Evolutionary conservation across 2,888 invertebrate species (phyloP).

Genomic region (Caenorhabditis sp.): DNA sequence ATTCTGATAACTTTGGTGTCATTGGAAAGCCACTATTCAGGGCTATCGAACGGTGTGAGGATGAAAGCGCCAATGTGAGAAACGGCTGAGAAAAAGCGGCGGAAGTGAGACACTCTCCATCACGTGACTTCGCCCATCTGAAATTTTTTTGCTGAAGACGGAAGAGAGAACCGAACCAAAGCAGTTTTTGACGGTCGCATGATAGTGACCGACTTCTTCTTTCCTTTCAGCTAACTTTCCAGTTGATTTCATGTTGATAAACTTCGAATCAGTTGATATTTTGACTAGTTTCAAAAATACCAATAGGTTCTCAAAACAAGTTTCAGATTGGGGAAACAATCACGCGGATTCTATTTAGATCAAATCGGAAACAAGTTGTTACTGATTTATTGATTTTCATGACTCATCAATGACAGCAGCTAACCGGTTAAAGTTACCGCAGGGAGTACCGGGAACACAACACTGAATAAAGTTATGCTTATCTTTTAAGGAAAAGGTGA

Average conservation of each 20-base stretch:
- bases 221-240: neutral
- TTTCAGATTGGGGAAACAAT: too few species aligned
- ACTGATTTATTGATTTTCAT: slow-evolving; percentile 44
- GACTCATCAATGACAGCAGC: too few species aligned
- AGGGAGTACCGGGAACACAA: too few species aligned
- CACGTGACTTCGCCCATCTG: slow-evolving; percentile 39
- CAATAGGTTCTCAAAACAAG: too few species aligned
- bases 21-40: slow-evolving; percentile 10
- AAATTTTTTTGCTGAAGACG: slow-evolving; percentile 21
- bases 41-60: slow-evolving; percentile 17
- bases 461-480: too few species aligned
- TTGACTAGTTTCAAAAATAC: too few species aligned
- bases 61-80: slow-evolving; percentile 9
- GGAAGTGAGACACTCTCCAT: slow-evolving; percentile 5
- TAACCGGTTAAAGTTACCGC: too few species aligned
- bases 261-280: too few species aligned
- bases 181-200: slow-evolving; percentile 26
- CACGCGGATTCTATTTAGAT: too few species aligned
- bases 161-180: slow-evolving; percentile 13
- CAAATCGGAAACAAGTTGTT: too few species aligned
- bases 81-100: slow-evolving; percentile 7
- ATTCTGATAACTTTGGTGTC: slow-evolving; percentile 24
- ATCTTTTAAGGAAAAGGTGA: too few species aligned
- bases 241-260: too few species aligned
- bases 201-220: slow-evolving; percentile 12